Evolutionary conservation across 2,797 vertebrate species (phyloP).

Genomic region (Argyrosomus regius): DNA sequence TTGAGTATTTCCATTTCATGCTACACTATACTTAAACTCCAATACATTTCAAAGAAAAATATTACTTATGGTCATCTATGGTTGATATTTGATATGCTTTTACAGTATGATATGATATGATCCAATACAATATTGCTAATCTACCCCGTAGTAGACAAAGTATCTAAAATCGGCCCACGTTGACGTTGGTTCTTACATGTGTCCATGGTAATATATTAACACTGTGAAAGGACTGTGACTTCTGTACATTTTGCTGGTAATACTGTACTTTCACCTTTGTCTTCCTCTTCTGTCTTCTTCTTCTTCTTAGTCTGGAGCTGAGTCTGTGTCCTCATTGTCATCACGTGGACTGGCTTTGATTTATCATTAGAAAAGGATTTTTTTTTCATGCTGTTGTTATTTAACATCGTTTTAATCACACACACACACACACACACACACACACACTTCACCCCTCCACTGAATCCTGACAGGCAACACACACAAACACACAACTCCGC

Average conservation of each 20-base stretch:
- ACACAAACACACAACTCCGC: not conserved
- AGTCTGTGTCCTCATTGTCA: not conserved
- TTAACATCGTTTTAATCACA: not conserved
- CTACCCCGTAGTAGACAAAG: not conserved
- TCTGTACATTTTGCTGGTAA: no score
- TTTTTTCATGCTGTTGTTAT: not conserved
- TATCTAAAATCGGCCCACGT: not conserved
- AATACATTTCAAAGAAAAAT: not conserved
- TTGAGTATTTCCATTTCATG: not conserved
- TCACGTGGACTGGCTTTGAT: not conserved
- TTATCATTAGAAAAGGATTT: constrained; percentile 8
- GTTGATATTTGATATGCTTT: no score
- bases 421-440: not conserved
- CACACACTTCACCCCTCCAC: not conserved
- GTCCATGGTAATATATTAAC: no score
- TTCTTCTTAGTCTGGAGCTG: not conserved
- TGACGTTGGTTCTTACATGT: not conserved
- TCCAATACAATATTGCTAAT: not conserved
- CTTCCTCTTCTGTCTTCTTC: no score
- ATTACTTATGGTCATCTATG: no score
- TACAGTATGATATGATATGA: not conserved
- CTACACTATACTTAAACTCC: not conserved
- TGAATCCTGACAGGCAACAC: not conserved
- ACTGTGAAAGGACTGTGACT: no score
- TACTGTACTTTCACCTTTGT: no score